Conservation (phyloP, 2,113 vertebrate species). For the Pholis gunnellus region DNA sequence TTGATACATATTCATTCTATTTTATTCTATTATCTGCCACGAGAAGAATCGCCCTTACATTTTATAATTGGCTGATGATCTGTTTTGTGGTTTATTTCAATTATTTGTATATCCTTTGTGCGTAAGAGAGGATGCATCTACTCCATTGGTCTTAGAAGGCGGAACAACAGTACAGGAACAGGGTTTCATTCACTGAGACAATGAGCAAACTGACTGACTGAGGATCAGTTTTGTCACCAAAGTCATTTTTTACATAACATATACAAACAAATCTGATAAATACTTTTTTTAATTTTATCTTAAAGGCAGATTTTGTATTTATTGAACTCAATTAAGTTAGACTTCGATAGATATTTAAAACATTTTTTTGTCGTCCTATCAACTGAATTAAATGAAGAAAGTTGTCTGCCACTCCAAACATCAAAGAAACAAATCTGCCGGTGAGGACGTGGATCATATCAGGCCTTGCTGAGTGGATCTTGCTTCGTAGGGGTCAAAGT, state of each 20-base stretch:
- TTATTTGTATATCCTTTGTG: too few relatives aligned
- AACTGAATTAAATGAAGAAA: background rate
- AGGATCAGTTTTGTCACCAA: background rate
- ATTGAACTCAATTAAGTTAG: background rate
- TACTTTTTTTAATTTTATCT: background rate
- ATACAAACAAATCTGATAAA: background rate
- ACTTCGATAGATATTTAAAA: background rate
- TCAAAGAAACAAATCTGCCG: background rate
- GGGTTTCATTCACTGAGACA: background rate
- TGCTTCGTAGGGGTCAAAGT: conserved; percentile 46
- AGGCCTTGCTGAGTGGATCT: conserved; percentile 11
- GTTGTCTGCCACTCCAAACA: background rate
- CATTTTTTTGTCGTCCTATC: background rate
- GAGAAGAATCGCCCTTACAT: too few relatives aligned
- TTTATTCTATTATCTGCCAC: too few relatives aligned
- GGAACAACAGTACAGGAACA: background rate
- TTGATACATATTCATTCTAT: too few relatives aligned
- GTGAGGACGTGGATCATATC: background rate
- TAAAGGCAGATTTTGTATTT: background rate
- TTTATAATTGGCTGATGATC: too few relatives aligned
- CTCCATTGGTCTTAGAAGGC: background rate
- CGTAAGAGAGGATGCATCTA: too few relatives aligned
- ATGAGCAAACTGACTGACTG: background rate
- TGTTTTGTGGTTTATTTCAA: too few relatives aligned
- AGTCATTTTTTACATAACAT: too few relatives aligned